Evolutionary conservation across 2,888 invertebrate species (phyloP), one percentile per base, ranked within the genome.

Genomic region (Nebria brevicollis): DNA sequence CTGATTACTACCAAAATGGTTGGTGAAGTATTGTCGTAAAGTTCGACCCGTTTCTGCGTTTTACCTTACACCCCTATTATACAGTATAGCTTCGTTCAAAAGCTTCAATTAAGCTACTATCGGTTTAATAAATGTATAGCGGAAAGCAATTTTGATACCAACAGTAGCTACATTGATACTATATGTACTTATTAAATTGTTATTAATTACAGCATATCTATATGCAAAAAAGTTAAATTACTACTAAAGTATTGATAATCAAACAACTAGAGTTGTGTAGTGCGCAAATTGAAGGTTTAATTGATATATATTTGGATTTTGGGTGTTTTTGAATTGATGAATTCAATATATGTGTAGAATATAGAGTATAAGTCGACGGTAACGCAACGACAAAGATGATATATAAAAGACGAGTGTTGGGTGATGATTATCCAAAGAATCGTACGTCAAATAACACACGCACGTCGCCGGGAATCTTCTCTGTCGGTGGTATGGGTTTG

Each of bases 71-170:
- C 74, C 43, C 64, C 74, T 74, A 54, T 13, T 77, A 72, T 10
- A 54, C 11, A 15, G 20, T 66, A 66, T 88, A 85, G 88, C 87
- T 87, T 88, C 87, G 87, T 75, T 83, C 82, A 83, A 88, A 84
- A 86, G 87, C 88, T 87, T 88, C 88, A 88, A 88, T 88, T 86
- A 84, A 85, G 84, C 86, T 88, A 88, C 87, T 87, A 87, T 83
- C 85, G 87, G 86, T 86, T 85, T 87, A 85, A 85, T 88, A 88
- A 88, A 88, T 85, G 84, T 87, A 83, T 77, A 66, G 80, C 79
- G 83, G 72, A 68, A 77, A 15, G 75, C 75, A 72, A 72, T 83
- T 80, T 77, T 75, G 84, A 83, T 83, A 77, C 81, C 84, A 83
- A 84, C 34, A 34, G 34, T 34, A 34, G 34, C 5, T 34, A 34